Percentiles rank a stretch among this genome's conserved stretches.
phyloP scores from a whole-genome alignment of 2,888 invertebrate species.

The Agonopterix arenella region DNA sequence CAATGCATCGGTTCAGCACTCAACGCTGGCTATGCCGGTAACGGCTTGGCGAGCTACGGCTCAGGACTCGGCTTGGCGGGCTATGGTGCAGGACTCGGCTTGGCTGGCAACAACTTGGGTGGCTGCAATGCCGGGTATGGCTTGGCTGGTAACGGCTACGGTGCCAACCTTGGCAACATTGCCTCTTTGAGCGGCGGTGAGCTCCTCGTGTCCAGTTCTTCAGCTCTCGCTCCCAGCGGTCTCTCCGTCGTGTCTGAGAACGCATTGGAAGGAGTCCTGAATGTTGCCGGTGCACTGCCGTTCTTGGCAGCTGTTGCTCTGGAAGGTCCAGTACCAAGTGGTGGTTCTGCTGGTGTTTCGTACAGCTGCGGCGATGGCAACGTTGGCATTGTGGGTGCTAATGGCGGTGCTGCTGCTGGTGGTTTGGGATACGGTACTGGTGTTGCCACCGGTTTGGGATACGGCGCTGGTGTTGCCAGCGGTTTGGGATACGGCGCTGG shows the following conservation, averaged over 20 bases:
- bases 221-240: slow-evolving; percentile 34
- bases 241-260: slow-evolving; percentile 28
- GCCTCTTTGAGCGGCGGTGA: slow-evolving; percentile 21
- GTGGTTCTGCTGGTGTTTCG: too few relatives aligned
- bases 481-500: neutral
- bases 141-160: neutral
- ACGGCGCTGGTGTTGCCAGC: too few relatives aligned
- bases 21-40: neutral
- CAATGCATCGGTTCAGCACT: slow-evolving; percentile 8
- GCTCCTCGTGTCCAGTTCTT: slow-evolving; percentile 23
- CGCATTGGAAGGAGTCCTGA: too few relatives aligned
- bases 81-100: slow-evolving; percentile 5
- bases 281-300: too few relatives aligned
- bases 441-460: too few relatives aligned
- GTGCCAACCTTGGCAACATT: neutral
- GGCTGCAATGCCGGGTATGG: slow-evolving; percentile 1
- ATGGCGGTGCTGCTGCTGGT: too few relatives aligned
- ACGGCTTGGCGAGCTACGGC: slow-evolving; percentile 3
- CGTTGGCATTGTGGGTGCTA: too few relatives aligned
- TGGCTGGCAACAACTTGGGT: neutral
- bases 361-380: too few relatives aligned
- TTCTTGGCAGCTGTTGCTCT: too few relatives aligned
- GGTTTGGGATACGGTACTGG: too few relatives aligned
- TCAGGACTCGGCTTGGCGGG: too few relatives aligned
- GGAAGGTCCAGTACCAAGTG: too few relatives aligned